phyloP scores from a whole-genome alignment of 2,888 invertebrate species.

The Sinelater perroti region DNA sequence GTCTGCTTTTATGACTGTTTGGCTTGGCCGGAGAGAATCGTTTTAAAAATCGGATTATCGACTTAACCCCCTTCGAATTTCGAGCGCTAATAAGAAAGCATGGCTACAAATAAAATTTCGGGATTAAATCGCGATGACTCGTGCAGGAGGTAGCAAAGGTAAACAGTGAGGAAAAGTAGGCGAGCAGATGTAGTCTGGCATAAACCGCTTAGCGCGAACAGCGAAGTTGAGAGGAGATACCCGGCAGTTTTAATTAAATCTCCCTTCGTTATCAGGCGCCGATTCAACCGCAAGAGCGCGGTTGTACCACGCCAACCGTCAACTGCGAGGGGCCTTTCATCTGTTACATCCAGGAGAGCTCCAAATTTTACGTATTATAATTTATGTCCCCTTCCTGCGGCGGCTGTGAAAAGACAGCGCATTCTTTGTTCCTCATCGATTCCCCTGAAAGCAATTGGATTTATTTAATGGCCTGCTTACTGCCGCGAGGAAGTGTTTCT shows the following conservation, averaged over 20 bases:
- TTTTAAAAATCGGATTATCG: slow-evolving; percentile 6
- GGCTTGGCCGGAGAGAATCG: too few species aligned
- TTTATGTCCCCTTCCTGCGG: slow-evolving; percentile 3
- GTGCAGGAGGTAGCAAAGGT: slow-evolving; percentile 29
- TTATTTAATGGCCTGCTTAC: too few species aligned
- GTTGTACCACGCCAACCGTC: slow-evolving; percentile 32
- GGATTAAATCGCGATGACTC: slow-evolving; percentile 33
- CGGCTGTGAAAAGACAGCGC: neutral
- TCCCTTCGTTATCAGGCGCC: slow-evolving; percentile 38
- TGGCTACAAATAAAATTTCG: slow-evolving; percentile 32
- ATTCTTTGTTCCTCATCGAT: neutral
- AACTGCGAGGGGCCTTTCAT: slow-evolving; percentile 25
- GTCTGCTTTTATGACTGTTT: too few species aligned
- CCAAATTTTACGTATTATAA: slow-evolving; percentile 17
- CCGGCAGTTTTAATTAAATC: slow-evolving; percentile 39
- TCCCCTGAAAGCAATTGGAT: too few species aligned
- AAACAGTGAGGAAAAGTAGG: slow-evolving; percentile 35
- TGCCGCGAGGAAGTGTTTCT: too few species aligned
- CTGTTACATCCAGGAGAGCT: slow-evolving; percentile 20
- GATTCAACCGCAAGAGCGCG: slow-evolving; percentile 38
- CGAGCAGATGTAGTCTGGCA: slow-evolving; percentile 37
- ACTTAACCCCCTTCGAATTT: slow-evolving; percentile 16
- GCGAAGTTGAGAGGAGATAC: slow-evolving; percentile 35
- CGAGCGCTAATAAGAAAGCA: slow-evolving; percentile 24
- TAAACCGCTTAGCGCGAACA: slow-evolving; percentile 37